phyloP scores from a whole-genome alignment of 2,113 vertebrate genomes.

The Arothron firmamentum region DNA sequence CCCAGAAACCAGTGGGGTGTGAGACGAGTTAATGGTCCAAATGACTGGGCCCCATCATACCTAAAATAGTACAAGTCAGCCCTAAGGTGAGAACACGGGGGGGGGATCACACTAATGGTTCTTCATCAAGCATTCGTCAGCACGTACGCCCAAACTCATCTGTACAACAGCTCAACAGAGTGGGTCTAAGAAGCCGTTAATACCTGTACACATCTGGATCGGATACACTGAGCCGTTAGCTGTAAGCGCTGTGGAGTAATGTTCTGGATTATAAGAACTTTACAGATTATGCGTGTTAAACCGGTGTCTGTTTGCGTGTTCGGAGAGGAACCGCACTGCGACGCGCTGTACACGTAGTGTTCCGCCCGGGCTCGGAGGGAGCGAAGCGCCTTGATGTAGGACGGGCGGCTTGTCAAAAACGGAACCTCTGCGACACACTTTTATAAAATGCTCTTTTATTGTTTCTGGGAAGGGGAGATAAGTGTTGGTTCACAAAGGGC shows the following conservation, averaged over 20 bases:
- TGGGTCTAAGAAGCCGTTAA: conserved; percentile 57
- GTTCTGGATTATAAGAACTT: conserved; percentile 58
- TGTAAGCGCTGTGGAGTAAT: conserved; percentile 62
- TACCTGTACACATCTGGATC: conserved; percentile 66
- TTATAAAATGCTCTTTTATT: conserved; percentile 70
- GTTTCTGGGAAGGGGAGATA: conserved; percentile 66
- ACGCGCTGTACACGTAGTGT: conserved; percentile 68
- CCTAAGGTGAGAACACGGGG: conserved; percentile 26
- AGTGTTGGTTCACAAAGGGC: conserved; percentile 71
- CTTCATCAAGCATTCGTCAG: conserved; percentile 52
- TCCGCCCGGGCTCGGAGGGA: conserved; percentile 63
- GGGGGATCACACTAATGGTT: conserved; percentile 48
- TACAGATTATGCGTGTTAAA: conserved; percentile 59
- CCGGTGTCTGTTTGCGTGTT: conserved; percentile 31
- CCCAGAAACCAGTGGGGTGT: conserved; percentile 51
- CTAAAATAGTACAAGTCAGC: conserved; percentile 39
- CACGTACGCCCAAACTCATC: conserved; percentile 56
- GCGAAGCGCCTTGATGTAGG: conserved; percentile 76
- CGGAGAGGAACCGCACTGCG: conserved; percentile 18
- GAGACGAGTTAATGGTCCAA: conserved; percentile 58
- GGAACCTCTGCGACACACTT: conserved; percentile 62
- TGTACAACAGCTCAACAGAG: conserved; percentile 70
- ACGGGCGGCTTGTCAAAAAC: conserved; percentile 67
- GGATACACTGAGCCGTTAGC: conserved; percentile 60
- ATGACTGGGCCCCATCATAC: conserved; percentile 38